These are phyloP conservation scores for Calliopsis andreniformis DNA, from an alignment of 1,140 invertebrate genomes.

Conservation along the genomic window DNA sequence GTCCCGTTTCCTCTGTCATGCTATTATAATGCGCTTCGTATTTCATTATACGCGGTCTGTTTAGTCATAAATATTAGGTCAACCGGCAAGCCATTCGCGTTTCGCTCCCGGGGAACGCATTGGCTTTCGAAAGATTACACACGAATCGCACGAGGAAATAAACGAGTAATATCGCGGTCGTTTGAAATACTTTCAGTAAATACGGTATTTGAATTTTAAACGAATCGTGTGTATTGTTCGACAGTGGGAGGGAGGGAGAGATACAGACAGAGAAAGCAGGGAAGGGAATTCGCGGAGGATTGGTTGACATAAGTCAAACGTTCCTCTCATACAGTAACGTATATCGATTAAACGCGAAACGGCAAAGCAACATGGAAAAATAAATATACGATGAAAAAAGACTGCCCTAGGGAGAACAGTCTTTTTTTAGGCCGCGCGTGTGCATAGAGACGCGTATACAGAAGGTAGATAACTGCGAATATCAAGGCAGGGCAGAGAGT, in stretches of 20 bases:
- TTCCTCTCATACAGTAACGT: constrained; percentile 23
- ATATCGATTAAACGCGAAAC: constrained; percentile 35
- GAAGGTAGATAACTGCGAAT: constrained; percentile 26
- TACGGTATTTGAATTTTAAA: not conserved
- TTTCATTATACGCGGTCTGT: too few species aligned
- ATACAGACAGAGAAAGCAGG: not conserved
- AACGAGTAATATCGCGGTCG: too few species aligned
- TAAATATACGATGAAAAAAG: constrained; percentile 24
- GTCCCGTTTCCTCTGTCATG: too few species aligned
- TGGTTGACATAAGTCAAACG: constrained; percentile 18
- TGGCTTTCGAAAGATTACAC: too few species aligned
- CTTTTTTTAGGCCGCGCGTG: not conserved
- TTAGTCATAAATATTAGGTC: too few species aligned
- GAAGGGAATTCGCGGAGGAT: not conserved
- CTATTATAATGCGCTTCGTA: too few species aligned
- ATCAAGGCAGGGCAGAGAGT: not conserved
- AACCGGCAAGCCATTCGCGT: too few species aligned
- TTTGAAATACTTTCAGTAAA: not conserved
- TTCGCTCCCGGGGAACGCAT: too few species aligned
- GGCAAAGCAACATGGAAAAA: constrained; percentile 10
- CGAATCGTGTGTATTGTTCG: not conserved
- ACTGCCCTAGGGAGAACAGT: not conserved
- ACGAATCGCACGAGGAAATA: too few species aligned
- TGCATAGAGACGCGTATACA: constrained; percentile 3
- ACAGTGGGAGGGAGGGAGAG: not conserved